Percentiles rank a stretch among this genome's conserved stretches.
Conservation (phyloP, 2,797 vertebrate genomes). For the Momotus momota region DNA sequence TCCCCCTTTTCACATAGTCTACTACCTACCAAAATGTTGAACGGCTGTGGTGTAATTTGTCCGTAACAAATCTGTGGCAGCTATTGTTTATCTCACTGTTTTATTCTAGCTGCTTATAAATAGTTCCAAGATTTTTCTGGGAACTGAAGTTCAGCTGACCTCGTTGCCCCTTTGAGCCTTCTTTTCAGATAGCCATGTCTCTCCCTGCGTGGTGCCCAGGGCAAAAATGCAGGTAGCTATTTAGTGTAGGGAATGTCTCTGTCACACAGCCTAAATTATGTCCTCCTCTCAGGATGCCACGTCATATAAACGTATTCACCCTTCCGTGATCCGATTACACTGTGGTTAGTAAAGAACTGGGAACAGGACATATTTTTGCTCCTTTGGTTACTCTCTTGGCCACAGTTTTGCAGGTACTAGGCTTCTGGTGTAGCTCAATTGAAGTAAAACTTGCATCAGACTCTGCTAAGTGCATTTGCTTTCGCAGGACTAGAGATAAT, state of each 20-base stretch:
- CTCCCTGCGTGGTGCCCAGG: background rate
- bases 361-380: background rate
- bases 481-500: background rate
- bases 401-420: background rate
- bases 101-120: background rate
- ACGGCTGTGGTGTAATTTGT: background rate
- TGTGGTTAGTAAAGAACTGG: background rate
- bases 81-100: background rate
- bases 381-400: background rate
- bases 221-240: background rate
- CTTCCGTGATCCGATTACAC: background rate
- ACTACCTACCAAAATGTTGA: background rate
- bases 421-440: background rate
- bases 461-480: background rate
- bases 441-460: background rate
- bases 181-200: background rate
- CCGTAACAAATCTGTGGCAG: background rate
- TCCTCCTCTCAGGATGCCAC: background rate
- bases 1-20: background rate
- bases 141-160: background rate
- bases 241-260: background rate
- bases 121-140: background rate
- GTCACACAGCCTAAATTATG: background rate
- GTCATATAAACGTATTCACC: background rate
- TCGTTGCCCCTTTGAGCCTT: background rate